Evolutionary conservation across 2,113 vertebrate genomes (phyloP).

Genomic region (Pseudonaja textilis): DNA sequence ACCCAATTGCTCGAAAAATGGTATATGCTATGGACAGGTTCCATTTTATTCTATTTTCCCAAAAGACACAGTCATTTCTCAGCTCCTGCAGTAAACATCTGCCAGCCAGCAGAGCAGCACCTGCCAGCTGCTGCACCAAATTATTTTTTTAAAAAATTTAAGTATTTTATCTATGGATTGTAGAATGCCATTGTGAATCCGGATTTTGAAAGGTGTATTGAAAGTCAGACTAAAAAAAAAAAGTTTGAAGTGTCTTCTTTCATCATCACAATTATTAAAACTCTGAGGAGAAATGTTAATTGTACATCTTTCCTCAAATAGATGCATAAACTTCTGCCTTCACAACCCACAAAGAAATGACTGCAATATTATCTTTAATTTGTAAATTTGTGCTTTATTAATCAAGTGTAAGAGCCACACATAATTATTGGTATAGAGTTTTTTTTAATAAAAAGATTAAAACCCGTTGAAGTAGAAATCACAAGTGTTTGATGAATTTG

Average conservation of each 20-base stretch:
- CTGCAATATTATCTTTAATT: conserved; percentile 45
- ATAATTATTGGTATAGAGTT: conserved; percentile 62
- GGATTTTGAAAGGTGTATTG: conserved; percentile 25
- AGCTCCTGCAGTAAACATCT: not conserved
- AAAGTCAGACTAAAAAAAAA: conserved; percentile 22
- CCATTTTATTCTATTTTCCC: not conserved
- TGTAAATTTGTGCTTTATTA: conserved; percentile 67
- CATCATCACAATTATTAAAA: conserved; percentile 29
- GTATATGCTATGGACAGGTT: not conserved
- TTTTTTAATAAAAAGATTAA: conserved; percentile 52
- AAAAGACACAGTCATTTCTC: not conserved
- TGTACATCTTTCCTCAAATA: conserved; percentile 35
- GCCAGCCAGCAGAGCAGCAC: not conserved
- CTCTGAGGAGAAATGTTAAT: conserved; percentile 45
- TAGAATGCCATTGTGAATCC: not conserved
- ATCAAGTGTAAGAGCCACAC: conserved; percentile 63
- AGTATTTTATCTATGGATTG: conserved; percentile 6
- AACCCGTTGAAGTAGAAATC: conserved; percentile 65
- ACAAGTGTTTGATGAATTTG: conserved; percentile 67
- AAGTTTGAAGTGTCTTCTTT: conserved; percentile 40
- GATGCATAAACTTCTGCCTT: conserved; percentile 26
- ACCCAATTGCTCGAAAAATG: not conserved
- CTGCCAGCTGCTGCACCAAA: not conserved
- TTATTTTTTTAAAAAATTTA: not conserved
- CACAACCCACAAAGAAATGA: conserved; percentile 34